Evolutionary conservation across 2,797 vertebrate genomes (phyloP).

Genomic region (Phoxinus dragarum): DNA sequence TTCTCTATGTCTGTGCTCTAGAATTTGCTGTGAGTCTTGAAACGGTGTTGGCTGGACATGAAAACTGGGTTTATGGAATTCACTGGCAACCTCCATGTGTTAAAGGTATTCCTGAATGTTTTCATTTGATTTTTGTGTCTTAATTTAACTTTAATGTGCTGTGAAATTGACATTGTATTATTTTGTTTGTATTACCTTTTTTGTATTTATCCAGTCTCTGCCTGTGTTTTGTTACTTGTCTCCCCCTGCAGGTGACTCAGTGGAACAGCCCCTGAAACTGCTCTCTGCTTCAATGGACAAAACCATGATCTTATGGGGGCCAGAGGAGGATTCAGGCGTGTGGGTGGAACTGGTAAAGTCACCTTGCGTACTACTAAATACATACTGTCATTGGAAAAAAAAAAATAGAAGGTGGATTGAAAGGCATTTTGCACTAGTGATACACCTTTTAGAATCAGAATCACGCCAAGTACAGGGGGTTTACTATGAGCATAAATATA

Average conservation of each 20-base stretch:
- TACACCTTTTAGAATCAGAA: background rate
- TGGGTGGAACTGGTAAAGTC: slow-evolving; percentile 94
- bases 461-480: background rate
- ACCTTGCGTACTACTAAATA: slow-evolving; percentile 15
- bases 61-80: slow-evolving; percentile 94
- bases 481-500: background rate
- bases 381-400: background rate
- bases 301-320: slow-evolving; percentile 96
- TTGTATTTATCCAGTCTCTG: background rate
- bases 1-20: background rate
- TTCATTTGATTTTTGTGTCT: background rate
- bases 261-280: slow-evolving; percentile 86
- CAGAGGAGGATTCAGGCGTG: slow-evolving; percentile 92
- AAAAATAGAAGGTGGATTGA: background rate
- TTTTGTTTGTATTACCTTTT: background rate
- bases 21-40: slow-evolving; percentile 88
- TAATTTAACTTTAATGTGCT: background rate
- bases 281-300: slow-evolving; percentile 97
- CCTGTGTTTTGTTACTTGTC: slow-evolving; percentile 56
- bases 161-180: background rate
- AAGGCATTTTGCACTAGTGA: background rate
- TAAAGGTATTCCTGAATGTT: slow-evolving; percentile 79
- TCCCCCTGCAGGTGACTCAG: slow-evolving; percentile 81
- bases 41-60: slow-evolving; percentile 93
- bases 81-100: slow-evolving; percentile 90